Evolutionary conservation across 64 coral and sea anemone species (phyloP).

Genomic region (Dendronephthya gigantea): DNA sequence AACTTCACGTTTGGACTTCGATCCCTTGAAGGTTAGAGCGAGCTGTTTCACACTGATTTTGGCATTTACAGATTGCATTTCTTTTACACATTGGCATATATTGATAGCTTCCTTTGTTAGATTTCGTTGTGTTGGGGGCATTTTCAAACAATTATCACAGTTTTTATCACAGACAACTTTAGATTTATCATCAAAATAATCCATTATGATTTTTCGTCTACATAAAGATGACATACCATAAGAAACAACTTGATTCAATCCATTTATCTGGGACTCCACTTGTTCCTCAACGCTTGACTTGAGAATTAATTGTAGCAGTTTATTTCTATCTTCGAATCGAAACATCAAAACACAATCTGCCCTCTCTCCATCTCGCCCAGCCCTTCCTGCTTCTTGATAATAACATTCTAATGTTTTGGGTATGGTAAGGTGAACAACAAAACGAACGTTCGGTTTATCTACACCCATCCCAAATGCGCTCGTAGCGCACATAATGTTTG

Average conservation of each 20-base stretch:
- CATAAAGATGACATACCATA: no score
- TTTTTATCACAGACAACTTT: no score
- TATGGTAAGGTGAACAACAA: conserved; percentile 28
- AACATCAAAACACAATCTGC: conserved; percentile 17
- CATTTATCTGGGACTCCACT: background rate
- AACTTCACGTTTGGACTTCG: no score
- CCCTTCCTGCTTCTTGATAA: conserved; percentile 30
- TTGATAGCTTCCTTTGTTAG: no score
- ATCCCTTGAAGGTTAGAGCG: no score
- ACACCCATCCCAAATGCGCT: conserved; percentile 35
- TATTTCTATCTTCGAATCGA: background rate
- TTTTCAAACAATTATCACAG: no score
- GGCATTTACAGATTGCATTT: no score
- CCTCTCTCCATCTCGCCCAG: conserved; percentile 21
- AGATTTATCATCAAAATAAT: no score
- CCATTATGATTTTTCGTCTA: no score
- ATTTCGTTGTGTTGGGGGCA: no score
- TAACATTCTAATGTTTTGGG: conserved; percentile 22
- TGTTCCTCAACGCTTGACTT: background rate
- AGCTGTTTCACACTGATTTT: no score
- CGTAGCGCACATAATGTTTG: conserved; percentile 18
- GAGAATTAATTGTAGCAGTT: background rate
- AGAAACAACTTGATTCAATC: background rate
- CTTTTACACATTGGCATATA: no score
- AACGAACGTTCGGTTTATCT: conserved; percentile 22